phyloP scores from a whole-genome alignment of 2,888 invertebrate species.

The Clusia tigrina region DNA sequence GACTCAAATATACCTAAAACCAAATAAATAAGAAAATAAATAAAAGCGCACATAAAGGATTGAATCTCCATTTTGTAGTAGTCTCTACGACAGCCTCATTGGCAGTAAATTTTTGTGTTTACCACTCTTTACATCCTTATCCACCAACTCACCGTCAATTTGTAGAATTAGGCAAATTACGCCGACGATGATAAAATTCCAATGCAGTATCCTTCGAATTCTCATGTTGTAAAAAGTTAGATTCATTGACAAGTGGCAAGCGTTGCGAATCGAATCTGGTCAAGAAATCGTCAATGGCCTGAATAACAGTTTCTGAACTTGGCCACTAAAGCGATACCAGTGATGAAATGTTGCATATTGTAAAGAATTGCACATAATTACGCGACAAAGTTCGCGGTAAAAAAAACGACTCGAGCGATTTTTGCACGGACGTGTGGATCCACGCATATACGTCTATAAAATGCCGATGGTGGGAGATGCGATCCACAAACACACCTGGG shows the following conservation, averaged over 20 bases:
- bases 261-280: slow-evolving; percentile 6
- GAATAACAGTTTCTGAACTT: not conserved
- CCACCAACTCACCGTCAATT: slow-evolving; percentile 38
- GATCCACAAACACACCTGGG: no score
- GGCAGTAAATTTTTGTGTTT: not conserved
- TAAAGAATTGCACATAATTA: slow-evolving; percentile 10
- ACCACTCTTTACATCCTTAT: not conserved
- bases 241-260: not conserved
- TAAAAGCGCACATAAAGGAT: no score
- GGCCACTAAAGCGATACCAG: not conserved
- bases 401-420: not conserved
- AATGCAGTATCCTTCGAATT: slow-evolving; percentile 46
- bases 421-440: not conserved
- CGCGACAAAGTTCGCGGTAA: not conserved
- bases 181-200: slow-evolving; percentile 42
- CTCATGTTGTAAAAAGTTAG: slow-evolving; percentile 9
- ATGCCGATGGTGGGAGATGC: no score
- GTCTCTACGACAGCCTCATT: not conserved
- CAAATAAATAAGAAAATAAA: no score
- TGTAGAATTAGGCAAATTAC: slow-evolving; percentile 39
- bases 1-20: no score
- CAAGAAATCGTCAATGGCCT: slow-evolving; percentile 21
- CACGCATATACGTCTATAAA: not conserved
- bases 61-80: not conserved
- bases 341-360: not conserved